A percentile compares a stretch with the other conserved stretches of the same genome.
phyloP scores from a whole-genome alignment of 2,888 invertebrate species.

The Oeneis ivallda region DNA sequence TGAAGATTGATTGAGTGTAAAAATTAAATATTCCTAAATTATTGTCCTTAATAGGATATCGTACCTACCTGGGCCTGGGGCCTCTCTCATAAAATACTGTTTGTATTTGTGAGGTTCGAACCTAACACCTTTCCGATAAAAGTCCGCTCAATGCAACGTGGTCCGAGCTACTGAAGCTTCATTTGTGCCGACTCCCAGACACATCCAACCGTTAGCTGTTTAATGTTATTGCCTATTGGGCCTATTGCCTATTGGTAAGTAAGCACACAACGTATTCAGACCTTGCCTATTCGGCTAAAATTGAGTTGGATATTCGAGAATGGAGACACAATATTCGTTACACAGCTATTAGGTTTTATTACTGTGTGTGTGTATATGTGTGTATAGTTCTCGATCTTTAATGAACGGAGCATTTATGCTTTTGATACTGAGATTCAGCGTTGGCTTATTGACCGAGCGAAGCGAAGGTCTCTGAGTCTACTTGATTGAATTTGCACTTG shows the following conservation, averaged over 20 bases:
- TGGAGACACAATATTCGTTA: constrained; percentile 6
- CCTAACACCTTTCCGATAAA: neutral
- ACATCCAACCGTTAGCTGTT: neutral
- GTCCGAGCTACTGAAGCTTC: too few species aligned
- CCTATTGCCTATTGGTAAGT: constrained; percentile 3
- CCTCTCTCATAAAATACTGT: too few species aligned
- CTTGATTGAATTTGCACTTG: too few species aligned
- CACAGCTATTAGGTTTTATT: constrained; percentile 1
- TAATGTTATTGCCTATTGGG: constrained; percentile 1
- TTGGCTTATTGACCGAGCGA: too few species aligned
- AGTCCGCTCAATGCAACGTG: neutral
- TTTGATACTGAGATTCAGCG: neutral
- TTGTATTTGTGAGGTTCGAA: neutral
- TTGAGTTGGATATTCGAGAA: neutral
- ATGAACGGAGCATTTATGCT: neutral
- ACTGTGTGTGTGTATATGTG: too few species aligned
- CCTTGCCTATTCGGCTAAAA: constrained; percentile 5
- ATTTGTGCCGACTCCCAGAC: neutral
- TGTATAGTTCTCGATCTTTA: neutral
- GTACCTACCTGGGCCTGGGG: too few species aligned
- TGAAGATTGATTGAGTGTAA: too few species aligned
- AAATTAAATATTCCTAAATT: too few species aligned
- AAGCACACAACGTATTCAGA: constrained; percentile 4
- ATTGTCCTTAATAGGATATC: too few species aligned
- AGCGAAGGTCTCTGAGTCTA: too few species aligned